Evolutionary conservation across 2,113 vertebrate species (phyloP).

Genomic region (Synchiropus splendidus): DNA sequence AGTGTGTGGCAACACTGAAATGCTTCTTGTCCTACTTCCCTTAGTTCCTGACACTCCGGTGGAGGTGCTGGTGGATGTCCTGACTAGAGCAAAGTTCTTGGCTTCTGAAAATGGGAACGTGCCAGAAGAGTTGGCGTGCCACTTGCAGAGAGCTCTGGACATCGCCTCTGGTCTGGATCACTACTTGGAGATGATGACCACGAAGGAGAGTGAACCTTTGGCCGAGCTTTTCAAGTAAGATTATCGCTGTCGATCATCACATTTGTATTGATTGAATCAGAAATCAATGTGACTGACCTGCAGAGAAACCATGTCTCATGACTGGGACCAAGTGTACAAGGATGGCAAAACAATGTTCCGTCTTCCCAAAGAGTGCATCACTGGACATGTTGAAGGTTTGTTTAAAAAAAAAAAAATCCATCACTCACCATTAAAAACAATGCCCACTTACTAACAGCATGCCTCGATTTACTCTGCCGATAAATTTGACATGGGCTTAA

Average conservation of each 20-base stretch:
- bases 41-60: conserved; percentile 63
- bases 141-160: conserved; percentile 66
- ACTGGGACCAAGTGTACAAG: conserved; percentile 55
- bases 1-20: too few relatives aligned
- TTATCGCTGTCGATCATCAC: too few relatives aligned
- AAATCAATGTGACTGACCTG: not conserved
- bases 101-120: conserved; percentile 30
- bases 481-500: too few relatives aligned
- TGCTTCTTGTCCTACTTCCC: too few relatives aligned
- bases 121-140: conserved; percentile 47
- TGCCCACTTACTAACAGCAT: too few relatives aligned
- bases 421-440: too few relatives aligned
- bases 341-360: conserved; percentile 52
- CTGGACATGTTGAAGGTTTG: conserved; percentile 62
- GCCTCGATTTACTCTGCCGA: too few relatives aligned
- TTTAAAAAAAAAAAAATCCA: too few relatives aligned
- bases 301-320: conserved; percentile 56
- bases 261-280: too few relatives aligned
- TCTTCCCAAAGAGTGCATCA: conserved; percentile 64
- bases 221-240: conserved; percentile 52
- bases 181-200: conserved; percentile 59
- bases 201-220: conserved; percentile 51
- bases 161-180: conserved; percentile 60
- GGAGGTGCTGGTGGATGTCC: conserved; percentile 62
- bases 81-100: conserved; percentile 65